Base-by-base conservation (phyloP, 2,888 invertebrate species). In the Eristalis intricaria region DNA sequence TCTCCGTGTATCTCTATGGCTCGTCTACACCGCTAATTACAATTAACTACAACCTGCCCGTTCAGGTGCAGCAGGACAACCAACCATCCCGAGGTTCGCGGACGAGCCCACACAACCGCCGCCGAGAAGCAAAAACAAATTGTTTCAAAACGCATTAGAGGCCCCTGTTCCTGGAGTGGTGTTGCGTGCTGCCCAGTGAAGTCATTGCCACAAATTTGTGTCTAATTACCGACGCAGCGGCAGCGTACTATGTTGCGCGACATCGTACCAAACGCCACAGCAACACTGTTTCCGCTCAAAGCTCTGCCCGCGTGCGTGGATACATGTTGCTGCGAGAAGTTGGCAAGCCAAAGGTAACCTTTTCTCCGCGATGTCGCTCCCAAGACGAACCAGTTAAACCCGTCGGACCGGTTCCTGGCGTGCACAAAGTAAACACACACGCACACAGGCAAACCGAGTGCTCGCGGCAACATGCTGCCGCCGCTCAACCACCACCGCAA, bases 341-440 rank as follows among this genome's bases (percentile, higher is more conserved):
- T 10, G 10, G 23, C 50, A 50, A 19, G 15, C 11, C 71, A 1
- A 8, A 7, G n/a, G 50, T 50, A 22, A 64, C 29, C 13, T 40
- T 38, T 61, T 13, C 71, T 19, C 65, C 15, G 29, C 19, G 32
- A 26, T 61, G 26, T 19, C 50, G 50, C 50, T 50, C 50, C 3
- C 65, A 40, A 29, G 19, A 23, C 60, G 73, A 80, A 87, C 87
- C 87, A 84, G 87, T 87, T 83, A 84, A 87, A 87, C 87, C 83
- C 83, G 87, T 84, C 29, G 4, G 75, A 84, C 87, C 87, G 87
- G 87, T 84, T 80, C 65, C 58, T 7, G 66, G 58, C 74, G 63
- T 65, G 68, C 58, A 50, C 50, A 70, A 58, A 61, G 43, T 50
- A 61, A 76, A 66, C 79, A 73, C 61, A 63, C 19, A 58, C 76